Base-by-base conservation (phyloP, 2,113 vertebrate genomes). In the Eptatretus burgeri region DNA sequence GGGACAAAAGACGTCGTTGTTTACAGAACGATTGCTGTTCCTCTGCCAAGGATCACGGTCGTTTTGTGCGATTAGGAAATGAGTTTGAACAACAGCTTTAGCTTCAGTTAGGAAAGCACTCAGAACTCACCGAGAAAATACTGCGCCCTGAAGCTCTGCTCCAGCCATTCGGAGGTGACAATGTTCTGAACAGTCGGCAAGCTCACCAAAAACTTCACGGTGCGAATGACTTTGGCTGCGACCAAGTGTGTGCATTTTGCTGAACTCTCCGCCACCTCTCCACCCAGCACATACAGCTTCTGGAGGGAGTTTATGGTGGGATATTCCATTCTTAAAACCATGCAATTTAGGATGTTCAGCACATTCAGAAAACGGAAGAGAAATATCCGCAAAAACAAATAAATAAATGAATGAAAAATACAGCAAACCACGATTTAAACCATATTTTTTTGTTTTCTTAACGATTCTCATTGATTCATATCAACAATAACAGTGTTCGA, bases 161-260 rank as follows among this genome's bases (percentile, higher is more conserved):
- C 89, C 66, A 98, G 73, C 91, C 91, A 98, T 51, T 93, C 86
- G 0, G 85, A 82, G 5, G 80, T 87, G 64, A 94, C 78, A 1
- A 95, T 82, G 74, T 94, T 82, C 73, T 81, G 84, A 51, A 83
- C 86, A 51, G 87, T 74, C 2, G 91, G 91, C 71, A 98, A 78
- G n/a, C 86, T 83, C 0, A 82, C 85, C 66, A 98, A 80, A 73
- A 98, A 98, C 70, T 98, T 98, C 63, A 95, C 81, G 0, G 91
- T 98, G 53, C 89, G 81, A 0, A 81, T 91, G 73, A 98, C 89
- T 72, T 88, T 93, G 71, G 71, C 80, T 67, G 91, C 85, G 49
- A 95, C 68, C 2, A 98, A 75, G 69, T 98, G 91, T 7, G 87
- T 93, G 68, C 81, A 84, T 49, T 84, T 93, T 75, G 81, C 82